These are phyloP conservation scores for Drosophila cracens DNA, from an alignment of 2,888 invertebrate species.

Conservation along the genomic window DNA sequence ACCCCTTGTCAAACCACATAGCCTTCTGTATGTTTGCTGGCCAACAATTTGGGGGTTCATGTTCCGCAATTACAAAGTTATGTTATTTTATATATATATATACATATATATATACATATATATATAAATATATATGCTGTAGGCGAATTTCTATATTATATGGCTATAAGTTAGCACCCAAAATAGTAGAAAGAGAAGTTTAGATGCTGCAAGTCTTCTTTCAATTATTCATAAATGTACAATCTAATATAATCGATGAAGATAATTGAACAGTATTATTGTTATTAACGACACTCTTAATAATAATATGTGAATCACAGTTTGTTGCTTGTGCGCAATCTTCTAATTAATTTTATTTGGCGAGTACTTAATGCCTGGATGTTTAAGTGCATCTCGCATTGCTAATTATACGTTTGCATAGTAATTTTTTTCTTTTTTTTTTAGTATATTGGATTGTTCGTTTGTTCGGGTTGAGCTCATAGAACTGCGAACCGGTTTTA, in stretches of 20 bases:
- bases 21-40: slow-evolving; percentile 13
- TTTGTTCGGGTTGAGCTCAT: slow-evolving; percentile 21
- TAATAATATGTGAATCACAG: not conserved
- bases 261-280: not conserved
- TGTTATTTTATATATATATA: slow-evolving; percentile 61
- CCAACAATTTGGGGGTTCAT: slow-evolving; percentile 34
- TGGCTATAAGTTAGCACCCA: not conserved
- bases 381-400: slow-evolving; percentile 57
- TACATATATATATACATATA: slow-evolving; percentile 26
- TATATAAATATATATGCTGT: not conserved
- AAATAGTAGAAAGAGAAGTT: not conserved
- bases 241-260: not conserved
- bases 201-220: slow-evolving; percentile 1
- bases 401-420: slow-evolving; percentile 48
- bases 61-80: slow-evolving; percentile 65
- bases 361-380: slow-evolving; percentile 23
- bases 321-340: slow-evolving; percentile 5
- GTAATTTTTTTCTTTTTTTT: slow-evolving; percentile 19
- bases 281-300: not conserved
- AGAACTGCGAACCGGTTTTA: slow-evolving; percentile 60
- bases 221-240: not conserved
- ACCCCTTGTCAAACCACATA: slow-evolving; percentile 5
- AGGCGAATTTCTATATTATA: slow-evolving; percentile 29
- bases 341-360: slow-evolving; percentile 15
- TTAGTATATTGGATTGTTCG: slow-evolving; percentile 34